Evolutionary conservation across 2,797 vertebrate genomes (phyloP).

Genomic region (Gymnodraco acuticeps): DNA sequence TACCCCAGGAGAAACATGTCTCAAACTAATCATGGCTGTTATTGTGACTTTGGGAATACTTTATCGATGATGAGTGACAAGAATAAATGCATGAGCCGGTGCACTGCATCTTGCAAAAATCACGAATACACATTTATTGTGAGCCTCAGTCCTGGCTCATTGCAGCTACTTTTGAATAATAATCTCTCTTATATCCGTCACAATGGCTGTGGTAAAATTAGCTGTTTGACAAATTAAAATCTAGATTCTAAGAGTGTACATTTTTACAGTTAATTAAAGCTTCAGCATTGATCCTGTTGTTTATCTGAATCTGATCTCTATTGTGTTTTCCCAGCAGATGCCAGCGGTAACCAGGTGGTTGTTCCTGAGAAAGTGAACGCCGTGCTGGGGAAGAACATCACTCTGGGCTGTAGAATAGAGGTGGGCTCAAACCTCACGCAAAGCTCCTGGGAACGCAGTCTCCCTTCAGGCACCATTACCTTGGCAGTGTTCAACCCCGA

Average conservation of each 20-base stretch:
- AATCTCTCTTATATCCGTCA: slow-evolving; percentile 15
- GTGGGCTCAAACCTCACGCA: slow-evolving; percentile 93
- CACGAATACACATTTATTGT: slow-evolving; percentile 2
- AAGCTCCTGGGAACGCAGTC: slow-evolving; percentile 93
- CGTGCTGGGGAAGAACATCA: slow-evolving; percentile 94
- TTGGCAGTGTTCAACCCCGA: slow-evolving; percentile 94
- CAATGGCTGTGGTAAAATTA: background rate
- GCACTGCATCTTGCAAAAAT: background rate
- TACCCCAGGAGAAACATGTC: slow-evolving; percentile 38
- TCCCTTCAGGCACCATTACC: slow-evolving; percentile 88
- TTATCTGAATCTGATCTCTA: slow-evolving; percentile 24
- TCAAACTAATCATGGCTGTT: slow-evolving; percentile 41
- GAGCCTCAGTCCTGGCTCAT: background rate
- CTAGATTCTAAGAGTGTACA: background rate
- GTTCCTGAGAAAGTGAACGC: slow-evolving; percentile 91
- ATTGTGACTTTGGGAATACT: slow-evolving; percentile 25
- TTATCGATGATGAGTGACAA: slow-evolving; percentile 2
- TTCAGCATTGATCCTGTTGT: slow-evolving; percentile 8
- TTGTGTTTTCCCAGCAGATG: slow-evolving; percentile 81
- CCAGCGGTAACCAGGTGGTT: slow-evolving; percentile 89
- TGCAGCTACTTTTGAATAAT: slow-evolving; percentile 5
- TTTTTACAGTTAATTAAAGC: slow-evolving; percentile 25
- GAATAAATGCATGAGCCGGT: slow-evolving; percentile 1
- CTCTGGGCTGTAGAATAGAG: slow-evolving; percentile 92
- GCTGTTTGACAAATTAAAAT: background rate